Percentiles rank a stretch among this genome's conserved stretches.
Evolutionary conservation across 2,888 invertebrate species (phyloP).

Genomic region (Automeris io): DNA sequence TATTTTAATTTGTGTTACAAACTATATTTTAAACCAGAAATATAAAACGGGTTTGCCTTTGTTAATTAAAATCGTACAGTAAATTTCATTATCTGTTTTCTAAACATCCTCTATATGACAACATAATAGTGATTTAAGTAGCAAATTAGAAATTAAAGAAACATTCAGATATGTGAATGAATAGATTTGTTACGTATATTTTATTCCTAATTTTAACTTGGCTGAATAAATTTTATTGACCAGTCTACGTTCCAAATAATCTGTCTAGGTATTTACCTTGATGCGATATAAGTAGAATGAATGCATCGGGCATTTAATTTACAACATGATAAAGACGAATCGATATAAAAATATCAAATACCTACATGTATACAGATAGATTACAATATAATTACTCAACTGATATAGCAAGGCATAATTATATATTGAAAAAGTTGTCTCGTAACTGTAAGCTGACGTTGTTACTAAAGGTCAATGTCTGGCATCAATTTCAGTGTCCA

Average conservation of each 20-base stretch:
- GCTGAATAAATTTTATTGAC: constrained; percentile 5
- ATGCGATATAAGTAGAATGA: background rate
- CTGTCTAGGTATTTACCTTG: background rate
- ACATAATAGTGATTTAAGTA: too few relatives aligned
- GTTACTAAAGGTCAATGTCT: constrained; percentile 29
- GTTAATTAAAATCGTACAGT: too few relatives aligned
- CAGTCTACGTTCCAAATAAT: background rate
- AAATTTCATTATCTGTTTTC: too few relatives aligned
- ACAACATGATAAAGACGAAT: background rate
- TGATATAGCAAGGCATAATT: constrained; percentile 1
- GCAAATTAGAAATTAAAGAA: too few relatives aligned
- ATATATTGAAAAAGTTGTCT: background rate
- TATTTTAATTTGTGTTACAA: too few relatives aligned
- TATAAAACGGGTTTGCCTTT: too few relatives aligned
- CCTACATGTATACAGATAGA: background rate
- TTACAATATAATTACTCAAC: constrained; percentile 1
- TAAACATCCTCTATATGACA: too few relatives aligned
- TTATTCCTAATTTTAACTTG: background rate
- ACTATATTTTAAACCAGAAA: too few relatives aligned
- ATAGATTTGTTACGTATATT: background rate
- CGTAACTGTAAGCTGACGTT: background rate
- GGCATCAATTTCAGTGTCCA: constrained; percentile 9
- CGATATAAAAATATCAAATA: background rate
- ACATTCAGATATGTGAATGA: too few relatives aligned
- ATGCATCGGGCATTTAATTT: background rate